These are phyloP conservation scores for Tachina lurida DNA, from an alignment of 2,888 invertebrate genomes.

Conservation along the genomic window DNA sequence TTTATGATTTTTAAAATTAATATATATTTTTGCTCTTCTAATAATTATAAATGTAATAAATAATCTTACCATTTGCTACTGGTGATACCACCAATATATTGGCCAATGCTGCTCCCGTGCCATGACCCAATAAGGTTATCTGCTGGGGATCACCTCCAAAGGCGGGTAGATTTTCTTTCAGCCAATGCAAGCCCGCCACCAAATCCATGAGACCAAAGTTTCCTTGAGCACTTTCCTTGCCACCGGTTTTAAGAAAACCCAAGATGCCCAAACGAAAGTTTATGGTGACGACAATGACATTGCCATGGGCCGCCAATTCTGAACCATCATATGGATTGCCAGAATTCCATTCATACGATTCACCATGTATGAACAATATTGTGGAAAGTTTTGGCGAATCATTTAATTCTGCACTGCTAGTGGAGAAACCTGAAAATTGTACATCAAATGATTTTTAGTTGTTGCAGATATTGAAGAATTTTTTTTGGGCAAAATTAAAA, in stretches of 20 bases:
- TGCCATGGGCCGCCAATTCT: constrained; percentile 95
- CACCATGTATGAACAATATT: constrained; percentile 95
- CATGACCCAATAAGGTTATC: constrained; percentile 97
- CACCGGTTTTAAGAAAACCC: constrained; percentile 95
- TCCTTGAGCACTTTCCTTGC: constrained; percentile 94
- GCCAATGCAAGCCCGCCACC: constrained; percentile 98
- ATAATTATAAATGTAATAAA: not conserved
- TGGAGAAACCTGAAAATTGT: constrained; percentile 60
- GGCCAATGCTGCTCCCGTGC: constrained; percentile 97
- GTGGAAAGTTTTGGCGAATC: constrained; percentile 86
- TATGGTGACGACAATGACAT: constrained; percentile 94
- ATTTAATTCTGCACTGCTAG: constrained; percentile 60
- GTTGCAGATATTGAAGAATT: no score
- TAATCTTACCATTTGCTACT: constrained; percentile 91
- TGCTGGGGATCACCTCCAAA: constrained; percentile 97
- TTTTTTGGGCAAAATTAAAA: no score
- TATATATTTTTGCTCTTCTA: not conserved
- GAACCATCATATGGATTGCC: constrained; percentile 99
- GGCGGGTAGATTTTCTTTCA: constrained; percentile 95
- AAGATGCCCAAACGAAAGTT: constrained; percentile 95
- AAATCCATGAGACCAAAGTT: constrained; percentile 96
- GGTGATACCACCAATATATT: constrained; percentile 98
- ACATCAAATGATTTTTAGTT: not conserved
- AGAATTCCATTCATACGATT: constrained; percentile 98
- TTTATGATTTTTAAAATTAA: not conserved